Conservation (phyloP, 2,797 vertebrate species). For the Mastacembelus armatus region DNA sequence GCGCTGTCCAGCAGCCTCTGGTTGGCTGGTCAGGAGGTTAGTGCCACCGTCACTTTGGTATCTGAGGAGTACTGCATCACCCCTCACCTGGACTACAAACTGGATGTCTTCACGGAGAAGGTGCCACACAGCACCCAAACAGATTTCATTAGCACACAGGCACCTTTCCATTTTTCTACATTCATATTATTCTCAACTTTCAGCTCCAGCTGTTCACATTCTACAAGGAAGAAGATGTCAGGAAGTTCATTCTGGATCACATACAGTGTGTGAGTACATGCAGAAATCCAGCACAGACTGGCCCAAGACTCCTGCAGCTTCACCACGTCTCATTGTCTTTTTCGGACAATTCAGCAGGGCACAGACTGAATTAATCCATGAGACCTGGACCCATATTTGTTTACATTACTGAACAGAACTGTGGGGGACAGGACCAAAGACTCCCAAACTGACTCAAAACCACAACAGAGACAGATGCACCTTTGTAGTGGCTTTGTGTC, state of each 20-base stretch:
- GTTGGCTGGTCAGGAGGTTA: slow-evolving; percentile 83
- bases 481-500: too few relatives aligned
- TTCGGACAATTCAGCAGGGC: too few relatives aligned
- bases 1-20: slow-evolving; percentile 86
- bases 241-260: slow-evolving; percentile 85
- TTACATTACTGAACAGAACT: too few relatives aligned
- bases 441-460: too few relatives aligned
- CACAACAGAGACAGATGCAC: too few relatives aligned
- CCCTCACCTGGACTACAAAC: slow-evolving; percentile 71
- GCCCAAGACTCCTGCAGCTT: too few relatives aligned
- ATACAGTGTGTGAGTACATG: slow-evolving; percentile 85
- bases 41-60: slow-evolving; percentile 81
- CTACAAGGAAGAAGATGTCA: slow-evolving; percentile 79
- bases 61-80: slow-evolving; percentile 58
- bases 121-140: slow-evolving; percentile 58
- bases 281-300: too few relatives aligned
- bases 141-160: background rate
- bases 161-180: background rate
- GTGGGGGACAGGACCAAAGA: too few relatives aligned
- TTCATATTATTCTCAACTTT: background rate
- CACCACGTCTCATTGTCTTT: too few relatives aligned
- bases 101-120: slow-evolving; percentile 83
- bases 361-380: too few relatives aligned
- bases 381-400: too few relatives aligned
- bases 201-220: slow-evolving; percentile 91